These are phyloP conservation scores for Anhinga anhinga DNA, from an alignment of 2,113 vertebrate species.

Conservation along the genomic window DNA sequence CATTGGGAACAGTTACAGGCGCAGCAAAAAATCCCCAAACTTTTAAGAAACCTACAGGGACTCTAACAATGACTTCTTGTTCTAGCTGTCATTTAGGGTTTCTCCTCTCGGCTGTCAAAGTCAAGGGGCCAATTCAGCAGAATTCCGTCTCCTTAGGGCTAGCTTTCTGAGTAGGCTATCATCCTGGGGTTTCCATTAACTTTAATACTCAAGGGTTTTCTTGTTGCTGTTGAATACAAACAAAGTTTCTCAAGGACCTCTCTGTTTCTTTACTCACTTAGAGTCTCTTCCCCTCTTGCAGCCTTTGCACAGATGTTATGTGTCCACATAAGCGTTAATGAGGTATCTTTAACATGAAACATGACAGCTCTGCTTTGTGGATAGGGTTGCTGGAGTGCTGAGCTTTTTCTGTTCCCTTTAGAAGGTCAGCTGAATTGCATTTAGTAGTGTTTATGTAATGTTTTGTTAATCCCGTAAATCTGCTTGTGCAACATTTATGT, in stretches of 20 bases:
- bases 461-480: background rate
- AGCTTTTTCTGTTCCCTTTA: background rate
- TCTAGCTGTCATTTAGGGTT: background rate
- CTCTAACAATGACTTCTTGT: background rate
- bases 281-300: background rate
- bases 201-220: background rate
- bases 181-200: background rate
- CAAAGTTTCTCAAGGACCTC: background rate
- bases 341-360: background rate
- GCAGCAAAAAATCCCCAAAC: background rate
- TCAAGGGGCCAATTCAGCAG: background rate
- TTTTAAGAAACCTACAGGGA: background rate
- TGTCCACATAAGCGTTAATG: background rate
- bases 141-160: background rate
- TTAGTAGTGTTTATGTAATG: background rate
- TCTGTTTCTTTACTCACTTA: background rate
- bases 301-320: fast-evolving
- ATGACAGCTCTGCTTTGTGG: background rate
- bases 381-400: background rate
- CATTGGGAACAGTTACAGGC: background rate
- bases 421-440: background rate
- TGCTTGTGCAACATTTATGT: background rate
- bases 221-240: background rate
- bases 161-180: background rate
- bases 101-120: background rate